A percentile compares a stretch with the other conserved stretches of the same genome.
phyloP scores from a whole-genome alignment of 2,797 vertebrate species.

The Manis javanica region DNA sequence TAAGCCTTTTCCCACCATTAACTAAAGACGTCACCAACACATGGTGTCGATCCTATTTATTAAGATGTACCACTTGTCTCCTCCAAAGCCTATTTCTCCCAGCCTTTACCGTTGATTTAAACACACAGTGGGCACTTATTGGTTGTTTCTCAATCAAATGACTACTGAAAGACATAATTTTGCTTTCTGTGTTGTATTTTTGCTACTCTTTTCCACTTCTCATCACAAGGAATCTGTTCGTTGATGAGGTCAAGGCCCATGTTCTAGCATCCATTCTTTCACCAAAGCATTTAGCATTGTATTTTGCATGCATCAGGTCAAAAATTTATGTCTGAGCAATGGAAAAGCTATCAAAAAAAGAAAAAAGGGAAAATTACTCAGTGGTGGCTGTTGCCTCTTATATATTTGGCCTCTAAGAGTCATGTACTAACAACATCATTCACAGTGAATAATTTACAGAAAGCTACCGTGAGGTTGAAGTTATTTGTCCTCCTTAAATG shows the following conservation, averaged over 20 bases:
- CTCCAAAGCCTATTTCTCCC: neutral
- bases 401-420: neutral
- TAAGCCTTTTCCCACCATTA: neutral
- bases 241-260: neutral
- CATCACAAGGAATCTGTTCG: neutral
- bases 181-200: neutral
- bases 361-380: neutral
- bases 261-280: neutral
- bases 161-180: neutral
- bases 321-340: neutral
- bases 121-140: neutral
- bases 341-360: neutral
- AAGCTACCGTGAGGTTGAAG: constrained; percentile 39
- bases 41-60: neutral
- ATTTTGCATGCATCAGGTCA: neutral
- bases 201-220: neutral
- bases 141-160: neutral
- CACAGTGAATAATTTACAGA: constrained; percentile 16
- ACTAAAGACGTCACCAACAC: neutral
- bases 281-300: neutral
- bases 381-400: neutral
- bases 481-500: constrained; percentile 65
- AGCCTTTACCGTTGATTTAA: neutral
- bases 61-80: neutral
- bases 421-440: neutral